Percentiles rank a stretch among this genome's conserved stretches.
These are phyloP conservation scores for Pteropus rufus DNA, from an alignment of 2,797 vertebrate species.

Conservation along the genomic window DNA sequence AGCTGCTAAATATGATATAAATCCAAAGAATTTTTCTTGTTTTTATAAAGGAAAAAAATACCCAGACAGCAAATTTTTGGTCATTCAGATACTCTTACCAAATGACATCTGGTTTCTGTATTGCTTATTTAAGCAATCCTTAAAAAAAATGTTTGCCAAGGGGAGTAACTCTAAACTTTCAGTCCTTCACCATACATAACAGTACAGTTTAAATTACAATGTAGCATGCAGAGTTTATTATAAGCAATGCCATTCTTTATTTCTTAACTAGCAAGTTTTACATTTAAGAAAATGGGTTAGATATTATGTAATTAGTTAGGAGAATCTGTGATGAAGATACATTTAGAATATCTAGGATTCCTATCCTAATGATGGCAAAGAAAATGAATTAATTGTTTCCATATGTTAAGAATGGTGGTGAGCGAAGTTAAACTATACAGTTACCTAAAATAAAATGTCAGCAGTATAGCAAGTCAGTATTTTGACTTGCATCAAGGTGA, in stretches of 20 bases:
- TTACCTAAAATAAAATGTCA: conserved; percentile 57
- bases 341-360: conserved; percentile 79
- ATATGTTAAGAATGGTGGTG: conserved; percentile 79
- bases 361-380: conserved; percentile 81
- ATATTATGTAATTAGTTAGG: conserved; percentile 85
- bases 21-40: conserved; percentile 90
- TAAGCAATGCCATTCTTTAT: conserved; percentile 81
- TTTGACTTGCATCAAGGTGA: conserved; percentile 56
- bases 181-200: conserved; percentile 84
- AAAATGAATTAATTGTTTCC: conserved; percentile 83
- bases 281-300: conserved; percentile 85
- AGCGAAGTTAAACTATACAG: conserved; percentile 66
- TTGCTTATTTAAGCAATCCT: conserved; percentile 89
- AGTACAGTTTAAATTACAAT: conserved; percentile 85
- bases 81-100: conserved; percentile 88
- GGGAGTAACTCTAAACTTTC: conserved; percentile 87
- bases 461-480: conserved; percentile 2
- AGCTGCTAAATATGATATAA: conserved; percentile 92
- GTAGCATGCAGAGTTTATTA: conserved; percentile 83
- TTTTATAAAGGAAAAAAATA: conserved; percentile 87
- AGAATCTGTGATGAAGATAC: conserved; percentile 81
- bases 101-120: conserved; percentile 91
- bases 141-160: conserved; percentile 87
- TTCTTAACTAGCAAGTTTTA: conserved; percentile 78
- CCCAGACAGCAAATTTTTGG: conserved; percentile 89